Conservation (phyloP, 2,797 vertebrate genomes). For the Xenopus petersii region DNA sequence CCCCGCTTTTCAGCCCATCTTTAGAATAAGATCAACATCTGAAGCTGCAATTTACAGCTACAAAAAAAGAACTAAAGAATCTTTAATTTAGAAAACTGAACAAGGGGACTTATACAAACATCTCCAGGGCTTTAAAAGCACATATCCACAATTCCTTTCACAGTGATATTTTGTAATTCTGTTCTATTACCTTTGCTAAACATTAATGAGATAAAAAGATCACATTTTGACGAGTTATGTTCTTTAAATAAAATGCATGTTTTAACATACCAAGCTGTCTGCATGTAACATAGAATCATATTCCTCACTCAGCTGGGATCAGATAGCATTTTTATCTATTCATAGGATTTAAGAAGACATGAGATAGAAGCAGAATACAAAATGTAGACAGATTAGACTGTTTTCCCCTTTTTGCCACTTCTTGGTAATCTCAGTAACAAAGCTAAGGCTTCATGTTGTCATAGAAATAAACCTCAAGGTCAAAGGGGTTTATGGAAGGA, state of each 20-base stretch:
- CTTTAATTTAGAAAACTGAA: slow-evolving; percentile 80
- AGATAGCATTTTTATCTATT: slow-evolving; percentile 87
- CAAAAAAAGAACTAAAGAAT: slow-evolving; percentile 67
- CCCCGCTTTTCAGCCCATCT: slow-evolving; percentile 62
- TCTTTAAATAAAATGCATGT: slow-evolving; percentile 87
- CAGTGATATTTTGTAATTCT: slow-evolving; percentile 96
- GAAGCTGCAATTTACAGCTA: slow-evolving; percentile 68
- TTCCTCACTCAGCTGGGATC: slow-evolving; percentile 81
- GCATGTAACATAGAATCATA: slow-evolving; percentile 94
- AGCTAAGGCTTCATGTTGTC: slow-evolving; percentile 84
- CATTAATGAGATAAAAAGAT: slow-evolving; percentile 96
- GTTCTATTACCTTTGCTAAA: slow-evolving; percentile 95
- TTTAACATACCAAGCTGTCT: slow-evolving; percentile 88
- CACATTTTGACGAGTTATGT: slow-evolving; percentile 85
- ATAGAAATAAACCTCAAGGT: slow-evolving; percentile 88
- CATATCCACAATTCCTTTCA: slow-evolving; percentile 87
- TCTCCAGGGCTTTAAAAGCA: slow-evolving; percentile 74
- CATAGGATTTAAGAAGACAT: slow-evolving; percentile 94
- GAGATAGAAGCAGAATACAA: slow-evolving; percentile 91
- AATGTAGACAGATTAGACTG: slow-evolving; percentile 78
- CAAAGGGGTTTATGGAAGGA: slow-evolving; percentile 90
- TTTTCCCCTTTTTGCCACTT: slow-evolving; percentile 70
- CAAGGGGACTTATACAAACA: slow-evolving; percentile 76
- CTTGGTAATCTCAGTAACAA: slow-evolving; percentile 72
- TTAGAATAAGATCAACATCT: slow-evolving; percentile 66